Evolutionary conservation across 2,113 vertebrate genomes (phyloP), one percentile per base, ranked within the genome.

Genomic region (Empidonax alnorum): DNA sequence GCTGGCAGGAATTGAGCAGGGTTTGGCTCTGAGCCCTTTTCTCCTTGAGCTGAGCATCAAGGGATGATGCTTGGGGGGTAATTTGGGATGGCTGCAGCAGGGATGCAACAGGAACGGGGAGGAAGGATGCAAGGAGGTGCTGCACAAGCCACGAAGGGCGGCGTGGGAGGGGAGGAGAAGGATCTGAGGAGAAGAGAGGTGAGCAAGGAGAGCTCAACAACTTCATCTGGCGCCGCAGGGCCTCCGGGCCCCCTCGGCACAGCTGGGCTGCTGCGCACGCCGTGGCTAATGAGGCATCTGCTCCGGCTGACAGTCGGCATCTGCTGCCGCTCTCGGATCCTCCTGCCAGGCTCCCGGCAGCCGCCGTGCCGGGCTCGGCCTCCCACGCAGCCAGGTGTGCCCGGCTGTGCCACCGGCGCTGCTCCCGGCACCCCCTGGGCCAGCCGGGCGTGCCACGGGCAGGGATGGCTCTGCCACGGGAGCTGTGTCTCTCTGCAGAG

Each of bases 11-110:
- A 6, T 8, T 4, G 16, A 24, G 11, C 35, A 0, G 25, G 25
- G 2, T 44, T 39, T 10, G 14, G 25, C 33, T 65, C 62, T 10
- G 79, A 61, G 55, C 65, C 33, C 27, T 84, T 19, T 44, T 27
- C 16, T 66, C 44, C 6, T 24, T 0, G 0, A 0, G 0, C 3
- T 0, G 3, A 9, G 33, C 12, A 25, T 41, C 7, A 7, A 12
- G 39, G 39, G 47, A 41, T 2, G 49, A 27, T 1, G 28, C 53
- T 13, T 0, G 0, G 33, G 11, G 27, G 18, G 7, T 2, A 23
- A 67, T 50, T 12, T 0, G 1, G 35, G 47, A 14, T 10, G 31
- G 37, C 8, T n/a, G 35, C 37, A 22, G 42, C 7, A 2, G 65
- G 33, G 35, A 11, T 33, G 65, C 0, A 3, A 11, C 1, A n/a